These are phyloP conservation scores for Erethizon dorsatum DNA, from an alignment of 2,797 vertebrate species.

Conservation along the genomic window DNA sequence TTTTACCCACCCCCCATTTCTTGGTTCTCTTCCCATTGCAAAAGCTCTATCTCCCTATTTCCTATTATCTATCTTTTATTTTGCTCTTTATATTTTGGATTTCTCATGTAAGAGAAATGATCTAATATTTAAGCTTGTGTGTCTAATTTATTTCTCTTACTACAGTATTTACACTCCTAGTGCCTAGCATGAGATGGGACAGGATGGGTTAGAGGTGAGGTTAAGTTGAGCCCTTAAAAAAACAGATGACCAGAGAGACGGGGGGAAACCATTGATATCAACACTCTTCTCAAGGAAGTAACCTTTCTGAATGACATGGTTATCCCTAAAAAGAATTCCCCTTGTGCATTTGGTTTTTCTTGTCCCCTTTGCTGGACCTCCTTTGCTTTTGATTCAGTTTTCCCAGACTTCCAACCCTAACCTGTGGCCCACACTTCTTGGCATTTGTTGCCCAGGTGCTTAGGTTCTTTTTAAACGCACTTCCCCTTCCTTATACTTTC, in stretches of 20 bases:
- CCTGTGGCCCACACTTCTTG: neutral
- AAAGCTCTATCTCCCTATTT: neutral
- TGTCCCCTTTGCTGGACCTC: neutral
- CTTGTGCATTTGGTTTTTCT: neutral
- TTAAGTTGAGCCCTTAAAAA: neutral
- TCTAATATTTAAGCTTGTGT: neutral
- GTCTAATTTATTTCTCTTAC: neutral
- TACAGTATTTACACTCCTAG: neutral
- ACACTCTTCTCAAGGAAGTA: neutral
- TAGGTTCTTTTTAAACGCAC: neutral
- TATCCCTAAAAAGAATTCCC: neutral
- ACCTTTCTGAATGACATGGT: neutral
- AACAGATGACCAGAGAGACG: neutral
- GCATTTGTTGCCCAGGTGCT: neutral
- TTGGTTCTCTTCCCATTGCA: neutral
- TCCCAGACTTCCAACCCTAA: neutral
- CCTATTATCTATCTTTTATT: neutral
- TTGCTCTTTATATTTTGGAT: neutral
- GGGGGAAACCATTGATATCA: neutral
- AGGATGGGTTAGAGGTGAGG: neutral
- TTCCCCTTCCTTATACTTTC: neutral
- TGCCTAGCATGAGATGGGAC: neutral
- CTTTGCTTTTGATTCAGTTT: neutral
- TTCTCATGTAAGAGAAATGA: neutral
- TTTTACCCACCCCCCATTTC: neutral